phyloP scores from a whole-genome alignment of 2,113 vertebrate species.

The Elephas maximus region DNA sequence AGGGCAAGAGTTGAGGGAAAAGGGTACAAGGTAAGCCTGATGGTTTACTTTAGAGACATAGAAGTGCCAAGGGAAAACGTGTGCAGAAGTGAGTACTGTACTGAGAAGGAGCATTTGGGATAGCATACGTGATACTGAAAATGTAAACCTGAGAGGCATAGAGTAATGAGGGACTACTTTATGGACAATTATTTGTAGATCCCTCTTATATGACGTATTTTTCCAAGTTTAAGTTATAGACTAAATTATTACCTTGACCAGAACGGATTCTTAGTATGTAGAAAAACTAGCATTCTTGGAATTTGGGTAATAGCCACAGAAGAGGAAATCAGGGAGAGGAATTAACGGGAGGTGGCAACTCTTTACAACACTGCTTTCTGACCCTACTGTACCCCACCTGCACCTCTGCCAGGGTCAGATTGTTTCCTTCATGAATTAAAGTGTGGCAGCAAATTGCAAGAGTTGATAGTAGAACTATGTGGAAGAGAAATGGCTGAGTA shows the following conservation, averaged over 20 bases:
- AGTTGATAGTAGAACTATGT: background rate
- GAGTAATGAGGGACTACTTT: background rate
- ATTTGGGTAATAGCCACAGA: conserved; percentile 31
- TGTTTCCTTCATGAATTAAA: conserved; percentile 23
- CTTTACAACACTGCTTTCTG: background rate
- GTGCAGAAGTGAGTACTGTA: background rate
- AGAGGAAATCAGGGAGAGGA: conserved; percentile 39
- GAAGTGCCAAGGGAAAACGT: background rate
- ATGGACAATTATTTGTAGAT: conserved; percentile 10
- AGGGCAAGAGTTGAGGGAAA: background rate
- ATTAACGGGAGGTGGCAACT: background rate
- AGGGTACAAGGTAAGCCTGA: background rate
- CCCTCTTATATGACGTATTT: background rate
- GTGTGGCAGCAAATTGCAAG: background rate
- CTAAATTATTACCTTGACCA: conserved; percentile 26
- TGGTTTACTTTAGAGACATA: conserved; percentile 16
- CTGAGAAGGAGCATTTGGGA: conserved; percentile 16
- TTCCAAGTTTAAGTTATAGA: conserved; percentile 48
- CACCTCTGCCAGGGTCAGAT: background rate
- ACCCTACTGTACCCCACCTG: background rate
- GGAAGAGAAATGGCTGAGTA: conserved; percentile 19
- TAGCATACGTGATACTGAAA: background rate
- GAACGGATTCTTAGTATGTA: conserved; percentile 20
- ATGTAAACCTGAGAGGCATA: background rate
- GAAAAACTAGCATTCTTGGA: conserved; percentile 32